A percentile compares a stretch with the other conserved stretches of the same genome.
phyloP scores from a whole-genome alignment of 23 tunicate species.

The Oikopleura vanhoeffeni region DNA sequence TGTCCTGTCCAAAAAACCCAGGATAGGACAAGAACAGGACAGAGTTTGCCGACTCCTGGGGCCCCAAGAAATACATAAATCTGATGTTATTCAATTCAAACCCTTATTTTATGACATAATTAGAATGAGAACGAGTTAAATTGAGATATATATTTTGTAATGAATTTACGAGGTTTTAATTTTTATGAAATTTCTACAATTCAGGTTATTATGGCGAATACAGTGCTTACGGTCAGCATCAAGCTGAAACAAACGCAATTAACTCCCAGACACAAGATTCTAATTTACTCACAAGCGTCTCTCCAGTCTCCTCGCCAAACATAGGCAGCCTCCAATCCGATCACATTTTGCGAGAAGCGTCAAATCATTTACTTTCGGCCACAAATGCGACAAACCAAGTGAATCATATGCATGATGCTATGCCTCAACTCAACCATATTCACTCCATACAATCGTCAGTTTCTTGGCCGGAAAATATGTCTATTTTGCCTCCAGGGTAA shows the following conservation, averaged over 20 bases:
- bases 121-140: too few species aligned
- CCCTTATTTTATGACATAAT: too few species aligned
- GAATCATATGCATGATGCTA: not conserved
- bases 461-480: not conserved
- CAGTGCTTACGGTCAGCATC: not conserved
- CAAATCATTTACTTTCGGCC: not conserved
- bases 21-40: too few species aligned
- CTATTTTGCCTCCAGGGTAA: not conserved
- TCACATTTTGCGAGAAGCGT: not conserved
- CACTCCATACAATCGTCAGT: not conserved
- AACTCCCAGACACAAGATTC: too few species aligned
- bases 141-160: too few species aligned
- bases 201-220: constrained; percentile 13
- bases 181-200: not conserved
- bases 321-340: not conserved
- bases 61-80: too few species aligned
- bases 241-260: not conserved
- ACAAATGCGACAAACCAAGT: not conserved
- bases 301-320: not conserved
- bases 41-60: too few species aligned
- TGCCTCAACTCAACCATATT: not conserved
- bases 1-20: too few species aligned
- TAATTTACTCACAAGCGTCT: not conserved
- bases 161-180: too few species aligned
- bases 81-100: too few species aligned